Evolutionary conservation across 2,797 vertebrate genomes (phyloP).

Genomic region (Alexandromys oeconomus): DNA sequence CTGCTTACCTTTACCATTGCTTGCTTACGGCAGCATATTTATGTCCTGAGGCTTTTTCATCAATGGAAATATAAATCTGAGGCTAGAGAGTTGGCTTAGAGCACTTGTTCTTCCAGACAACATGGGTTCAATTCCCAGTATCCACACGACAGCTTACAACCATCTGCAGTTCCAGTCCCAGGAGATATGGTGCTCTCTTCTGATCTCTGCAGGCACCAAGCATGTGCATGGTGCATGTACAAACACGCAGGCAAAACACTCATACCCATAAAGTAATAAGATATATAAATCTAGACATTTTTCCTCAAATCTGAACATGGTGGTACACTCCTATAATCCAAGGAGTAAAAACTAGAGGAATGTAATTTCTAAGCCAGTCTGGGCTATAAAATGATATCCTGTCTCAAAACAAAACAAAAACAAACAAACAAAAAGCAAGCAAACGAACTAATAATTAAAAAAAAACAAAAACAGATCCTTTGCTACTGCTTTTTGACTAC

Average conservation of each 20-base stretch:
- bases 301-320: not conserved
- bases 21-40: not conserved
- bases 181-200: too few species aligned
- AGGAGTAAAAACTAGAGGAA: not conserved
- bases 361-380: not conserved
- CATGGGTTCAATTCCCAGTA: not conserved
- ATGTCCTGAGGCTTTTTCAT: not conserved
- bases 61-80: not conserved
- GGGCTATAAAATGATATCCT: not conserved
- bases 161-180: not conserved
- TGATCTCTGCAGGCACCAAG: not conserved
- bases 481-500: slow-evolving; percentile 16
- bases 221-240: not conserved
- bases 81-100: not conserved
- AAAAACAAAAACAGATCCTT: not conserved
- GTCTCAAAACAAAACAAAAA: too few species aligned
- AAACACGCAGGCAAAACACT: not conserved
- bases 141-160: too few species aligned
- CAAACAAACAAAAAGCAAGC: not conserved
- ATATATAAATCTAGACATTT: not conserved
- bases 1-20: too few species aligned
- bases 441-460: not conserved
- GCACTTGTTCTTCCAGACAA: not conserved
- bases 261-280: not conserved
- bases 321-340: not conserved